Evolutionary conservation across 1,140 invertebrate genomes (phyloP).

Genomic region (Bombus pyrosoma): DNA sequence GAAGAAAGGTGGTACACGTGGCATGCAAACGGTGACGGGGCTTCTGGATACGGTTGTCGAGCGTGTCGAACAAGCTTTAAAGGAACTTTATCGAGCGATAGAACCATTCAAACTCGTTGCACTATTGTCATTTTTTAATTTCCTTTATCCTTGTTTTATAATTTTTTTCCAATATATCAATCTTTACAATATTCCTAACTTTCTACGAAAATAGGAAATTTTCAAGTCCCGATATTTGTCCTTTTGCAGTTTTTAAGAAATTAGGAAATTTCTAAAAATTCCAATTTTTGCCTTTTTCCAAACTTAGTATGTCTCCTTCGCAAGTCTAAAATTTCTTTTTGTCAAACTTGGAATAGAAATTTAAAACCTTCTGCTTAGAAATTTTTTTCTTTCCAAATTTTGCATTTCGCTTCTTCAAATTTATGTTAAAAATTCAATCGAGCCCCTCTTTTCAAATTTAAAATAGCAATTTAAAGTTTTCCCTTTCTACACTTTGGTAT

Average conservation of each 20-base stretch:
- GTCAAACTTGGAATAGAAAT: no score
- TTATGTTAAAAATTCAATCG: no score
- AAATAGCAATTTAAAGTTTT: neutral
- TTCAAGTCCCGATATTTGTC: neutral
- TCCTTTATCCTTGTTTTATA: no score
- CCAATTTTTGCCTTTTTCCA: neutral
- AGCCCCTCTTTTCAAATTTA: neutral
- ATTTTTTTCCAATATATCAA: neutral
- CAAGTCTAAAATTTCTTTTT: no score
- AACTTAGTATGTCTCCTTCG: no score
- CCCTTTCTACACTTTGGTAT: neutral
- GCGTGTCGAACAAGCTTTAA: constrained; percentile 42
- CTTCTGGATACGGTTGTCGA: constrained; percentile 30
- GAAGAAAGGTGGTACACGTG: constrained; percentile 50
- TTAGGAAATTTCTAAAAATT: neutral
- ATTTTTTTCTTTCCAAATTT: neutral
- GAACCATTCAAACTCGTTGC: neutral
- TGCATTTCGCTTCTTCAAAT: no score
- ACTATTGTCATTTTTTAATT: no score
- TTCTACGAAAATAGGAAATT: neutral
- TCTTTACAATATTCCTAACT: neutral
- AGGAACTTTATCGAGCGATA: constrained; percentile 6
- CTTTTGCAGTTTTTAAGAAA: neutral
- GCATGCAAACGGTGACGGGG: constrained; percentile 46
- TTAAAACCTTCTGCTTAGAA: no score